phyloP scores from a whole-genome alignment of 2,113 vertebrate species.

The Myxocyprinus asiaticus region DNA sequence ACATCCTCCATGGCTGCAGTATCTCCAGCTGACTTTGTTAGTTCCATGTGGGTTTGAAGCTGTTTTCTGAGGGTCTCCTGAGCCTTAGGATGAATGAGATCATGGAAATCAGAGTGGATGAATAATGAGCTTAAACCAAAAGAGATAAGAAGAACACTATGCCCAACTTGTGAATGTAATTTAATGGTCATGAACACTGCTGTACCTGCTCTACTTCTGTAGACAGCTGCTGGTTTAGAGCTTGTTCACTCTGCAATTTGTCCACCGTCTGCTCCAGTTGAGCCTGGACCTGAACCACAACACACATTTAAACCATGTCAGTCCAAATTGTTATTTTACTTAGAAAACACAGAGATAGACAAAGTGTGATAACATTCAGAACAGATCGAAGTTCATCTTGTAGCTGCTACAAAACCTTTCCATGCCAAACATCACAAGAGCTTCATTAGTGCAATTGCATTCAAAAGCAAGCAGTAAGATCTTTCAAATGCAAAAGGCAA shows the following conservation, averaged over 20 bases:
- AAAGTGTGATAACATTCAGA: not conserved
- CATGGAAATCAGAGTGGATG: no score
- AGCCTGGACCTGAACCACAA: constrained; percentile 71
- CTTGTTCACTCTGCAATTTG: constrained; percentile 74
- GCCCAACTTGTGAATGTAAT: no score
- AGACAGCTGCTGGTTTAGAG: constrained; percentile 50
- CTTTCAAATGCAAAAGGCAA: constrained; percentile 24
- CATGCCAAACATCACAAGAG: constrained; percentile 5
- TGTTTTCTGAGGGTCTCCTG: no score
- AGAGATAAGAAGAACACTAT: no score
- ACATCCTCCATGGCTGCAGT: constrained; percentile 73
- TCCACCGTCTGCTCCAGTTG: constrained; percentile 63
- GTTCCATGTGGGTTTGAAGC: no score
- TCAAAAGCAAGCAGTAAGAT: no score
- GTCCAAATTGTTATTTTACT: not conserved
- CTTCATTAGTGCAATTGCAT: not conserved
- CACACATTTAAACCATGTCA: not conserved
- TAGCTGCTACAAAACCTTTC: not conserved
- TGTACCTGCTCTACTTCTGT: no score
- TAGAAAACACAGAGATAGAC: not conserved
- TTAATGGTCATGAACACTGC: no score
- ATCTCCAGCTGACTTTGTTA: constrained; percentile 63
- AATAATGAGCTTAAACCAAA: no score
- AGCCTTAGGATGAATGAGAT: no score
- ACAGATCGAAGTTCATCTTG: not conserved